Conservation (phyloP, 1,140 invertebrate genomes). For the Oryctes rhinoceros region DNA sequence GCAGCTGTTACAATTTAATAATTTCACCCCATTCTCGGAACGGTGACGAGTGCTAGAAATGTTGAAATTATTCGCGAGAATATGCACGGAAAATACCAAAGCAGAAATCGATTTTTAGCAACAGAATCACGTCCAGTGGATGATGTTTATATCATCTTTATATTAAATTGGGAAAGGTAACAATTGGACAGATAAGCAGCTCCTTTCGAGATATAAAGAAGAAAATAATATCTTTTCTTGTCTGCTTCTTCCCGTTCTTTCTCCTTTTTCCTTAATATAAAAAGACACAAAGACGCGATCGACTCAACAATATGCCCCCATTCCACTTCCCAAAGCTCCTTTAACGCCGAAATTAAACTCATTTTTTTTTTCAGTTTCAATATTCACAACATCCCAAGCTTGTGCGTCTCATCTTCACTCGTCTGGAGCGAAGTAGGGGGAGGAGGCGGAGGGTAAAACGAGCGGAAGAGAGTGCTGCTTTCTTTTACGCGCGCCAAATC, state of each 20-base stretch:
- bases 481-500: not conserved
- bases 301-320: not conserved
- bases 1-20: too few species aligned
- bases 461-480: not conserved
- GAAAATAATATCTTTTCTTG: not conserved
- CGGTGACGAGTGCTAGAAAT: too few species aligned
- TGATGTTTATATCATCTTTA: not conserved
- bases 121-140: not conserved
- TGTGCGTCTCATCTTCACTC: not conserved
- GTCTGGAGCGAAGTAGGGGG: not conserved
- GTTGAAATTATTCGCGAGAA: too few species aligned
- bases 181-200: not conserved
- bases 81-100: too few species aligned
- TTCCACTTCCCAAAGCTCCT: not conserved
- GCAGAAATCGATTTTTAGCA: too few species aligned
- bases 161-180: conserved; percentile 17
- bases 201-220: not conserved
- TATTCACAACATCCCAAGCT: not conserved
- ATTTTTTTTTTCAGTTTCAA: not conserved
- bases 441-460: not conserved
- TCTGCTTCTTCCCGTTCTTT: not conserved
- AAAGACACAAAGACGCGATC: not conserved
- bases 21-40: too few species aligned
- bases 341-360: conserved; percentile 11
- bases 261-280: not conserved